Conservation (phyloP, 2,113 vertebrate species). For the Prionailurus bengalensis region DNA sequence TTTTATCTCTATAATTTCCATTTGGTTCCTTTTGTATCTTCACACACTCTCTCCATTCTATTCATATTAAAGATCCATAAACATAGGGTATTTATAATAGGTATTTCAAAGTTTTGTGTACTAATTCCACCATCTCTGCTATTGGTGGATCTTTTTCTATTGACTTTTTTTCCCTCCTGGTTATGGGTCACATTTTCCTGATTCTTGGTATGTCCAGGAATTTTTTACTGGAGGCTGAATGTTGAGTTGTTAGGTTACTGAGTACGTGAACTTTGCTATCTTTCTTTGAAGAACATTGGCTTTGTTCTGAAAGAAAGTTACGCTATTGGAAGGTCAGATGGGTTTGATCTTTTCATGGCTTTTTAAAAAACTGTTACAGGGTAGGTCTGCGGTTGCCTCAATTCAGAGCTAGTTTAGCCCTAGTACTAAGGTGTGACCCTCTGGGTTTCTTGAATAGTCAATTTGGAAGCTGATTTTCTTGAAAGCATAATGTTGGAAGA, state of each 20-base stretch:
- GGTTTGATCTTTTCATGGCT: background rate
- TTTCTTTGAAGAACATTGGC: background rate
- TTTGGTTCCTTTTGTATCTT: conserved; percentile 5
- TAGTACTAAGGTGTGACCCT: background rate
- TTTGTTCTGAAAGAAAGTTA: conserved; percentile 7
- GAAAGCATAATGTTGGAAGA: conserved; percentile 91
- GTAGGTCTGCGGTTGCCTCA: background rate
- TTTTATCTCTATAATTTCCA: background rate
- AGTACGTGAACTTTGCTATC: background rate
- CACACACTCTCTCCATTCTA: background rate
- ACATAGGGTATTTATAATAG: background rate
- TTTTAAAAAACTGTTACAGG: background rate
- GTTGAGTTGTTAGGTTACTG: background rate
- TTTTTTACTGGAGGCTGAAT: background rate
- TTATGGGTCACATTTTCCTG: background rate
- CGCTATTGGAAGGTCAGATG: background rate
- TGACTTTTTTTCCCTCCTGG: background rate
- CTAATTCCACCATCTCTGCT: background rate
- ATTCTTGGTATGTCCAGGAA: background rate
- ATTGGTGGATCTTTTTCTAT: background rate
- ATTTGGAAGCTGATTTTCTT: conserved; percentile 93
- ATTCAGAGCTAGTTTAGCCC: background rate
- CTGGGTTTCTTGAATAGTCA: conserved; percentile 83
- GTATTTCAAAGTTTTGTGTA: background rate
- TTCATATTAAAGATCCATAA: background rate